Base-by-base conservation (phyloP, 1,140 invertebrate species). In the Amphibalanus amphitrite region DNA sequence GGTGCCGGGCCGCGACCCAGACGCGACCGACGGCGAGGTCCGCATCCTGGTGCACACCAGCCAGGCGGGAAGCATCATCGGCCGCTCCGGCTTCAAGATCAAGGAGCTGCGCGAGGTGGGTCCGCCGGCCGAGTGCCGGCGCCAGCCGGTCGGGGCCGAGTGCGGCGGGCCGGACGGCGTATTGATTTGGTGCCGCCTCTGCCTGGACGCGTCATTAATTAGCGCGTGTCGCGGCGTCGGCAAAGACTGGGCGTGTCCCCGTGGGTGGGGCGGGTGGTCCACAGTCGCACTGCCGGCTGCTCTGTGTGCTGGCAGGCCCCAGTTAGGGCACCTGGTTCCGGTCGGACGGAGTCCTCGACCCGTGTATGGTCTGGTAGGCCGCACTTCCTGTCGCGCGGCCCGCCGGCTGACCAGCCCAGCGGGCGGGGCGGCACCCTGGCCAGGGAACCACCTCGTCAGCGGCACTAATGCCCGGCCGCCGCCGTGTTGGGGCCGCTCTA, bases 11-110 rank as follows among this genome's bases (percentile, higher is more conserved):
- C 67, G 69, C 23, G 75, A 76, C 64, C 69, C 72, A 0, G 75
- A 76, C 64, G 69, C 67, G 26, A 69, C 40, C 17, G 75, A 76
- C 59, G 70, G 72, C 4, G 75, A 76, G 38, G 83, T 98, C 30
- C 87, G 95, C 75, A 86, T 98, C 81, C 83, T 99, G 74, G 93
- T 99, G 29, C 96, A 99, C 80, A 95, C 98, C 82, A 97, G 92
- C 77, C 90, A 97, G 80, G 96, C 96, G 71, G 96, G 96, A 69
- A 97, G 94, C 80, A 92, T 99, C 77, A 99, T 98, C 80, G 96
- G 96, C 67, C 94, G 95, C 81, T 90, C 87, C 74, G 96, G 97
- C 65, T 84, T 89, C 75, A 97, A 98, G 83, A 98, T 99, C 80
- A 98, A 98, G 83, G 95, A 98, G 82, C 86, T 99, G 28, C 85